These are phyloP conservation scores for Malurus leucopterus DNA, from an alignment of 2,797 vertebrate genomes.

Conservation along the genomic window DNA sequence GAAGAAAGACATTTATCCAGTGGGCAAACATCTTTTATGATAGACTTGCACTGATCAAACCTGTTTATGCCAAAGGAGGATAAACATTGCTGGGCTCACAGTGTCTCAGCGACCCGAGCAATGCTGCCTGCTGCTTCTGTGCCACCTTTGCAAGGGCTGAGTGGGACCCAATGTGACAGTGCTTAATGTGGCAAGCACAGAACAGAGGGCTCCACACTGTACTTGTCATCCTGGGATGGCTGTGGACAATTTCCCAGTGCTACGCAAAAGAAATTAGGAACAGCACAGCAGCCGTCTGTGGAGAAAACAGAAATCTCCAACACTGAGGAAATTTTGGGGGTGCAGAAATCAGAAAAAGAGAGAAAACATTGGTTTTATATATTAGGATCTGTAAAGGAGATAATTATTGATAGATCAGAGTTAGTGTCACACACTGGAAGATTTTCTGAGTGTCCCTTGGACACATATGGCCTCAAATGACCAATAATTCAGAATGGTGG, in stretches of 20 bases:
- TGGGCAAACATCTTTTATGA: not conserved
- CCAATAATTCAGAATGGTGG: not conserved
- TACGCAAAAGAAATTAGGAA: not conserved
- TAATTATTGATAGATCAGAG: not conserved
- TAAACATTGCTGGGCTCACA: not conserved
- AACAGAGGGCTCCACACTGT: not conserved
- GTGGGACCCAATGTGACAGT: not conserved
- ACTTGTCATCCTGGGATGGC: not conserved
- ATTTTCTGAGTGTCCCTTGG: not conserved
- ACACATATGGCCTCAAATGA: not conserved
- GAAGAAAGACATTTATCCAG: slow-evolving; percentile 15
- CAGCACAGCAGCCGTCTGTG: not conserved
- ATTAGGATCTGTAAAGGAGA: not conserved
- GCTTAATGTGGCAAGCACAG: not conserved
- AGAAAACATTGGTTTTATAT: not conserved
- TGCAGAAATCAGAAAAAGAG: not conserved
- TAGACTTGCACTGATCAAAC: slow-evolving; percentile 11
- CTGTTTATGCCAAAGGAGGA: not conserved
- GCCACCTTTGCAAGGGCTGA: not conserved
- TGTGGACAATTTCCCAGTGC: not conserved
- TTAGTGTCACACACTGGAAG: not conserved
- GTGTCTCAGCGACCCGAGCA: not conserved
- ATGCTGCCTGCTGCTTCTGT: not conserved
- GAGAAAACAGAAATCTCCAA: not conserved
- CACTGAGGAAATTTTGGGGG: rapidly evolving